Conservation (phyloP, 2,113 vertebrate species). For the Nibea coibor region DNA sequence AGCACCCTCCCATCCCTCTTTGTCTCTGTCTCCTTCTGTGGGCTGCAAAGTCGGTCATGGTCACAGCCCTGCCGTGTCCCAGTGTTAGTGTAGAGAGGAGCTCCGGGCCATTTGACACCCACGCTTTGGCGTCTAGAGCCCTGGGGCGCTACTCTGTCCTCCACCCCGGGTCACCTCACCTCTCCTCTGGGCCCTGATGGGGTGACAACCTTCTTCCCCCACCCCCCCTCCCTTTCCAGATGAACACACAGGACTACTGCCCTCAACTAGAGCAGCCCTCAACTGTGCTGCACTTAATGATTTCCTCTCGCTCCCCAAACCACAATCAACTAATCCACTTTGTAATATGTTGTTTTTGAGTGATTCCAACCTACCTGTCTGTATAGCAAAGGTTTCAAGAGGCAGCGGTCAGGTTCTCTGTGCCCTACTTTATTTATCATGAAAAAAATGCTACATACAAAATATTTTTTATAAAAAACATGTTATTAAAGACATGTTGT, state of each 20-base stretch:
- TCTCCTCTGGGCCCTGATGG: slow-evolving; percentile 73
- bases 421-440: neutral
- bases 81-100: slow-evolving; percentile 60
- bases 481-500: too few relatives aligned
- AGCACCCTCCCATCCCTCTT: slow-evolving; percentile 66
- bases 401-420: neutral
- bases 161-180: slow-evolving; percentile 76
- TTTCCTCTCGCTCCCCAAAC: slow-evolving; percentile 27
- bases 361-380: neutral
- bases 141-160: slow-evolving; percentile 75
- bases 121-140: slow-evolving; percentile 71
- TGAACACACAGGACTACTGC: slow-evolving; percentile 54
- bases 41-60: slow-evolving; percentile 83
- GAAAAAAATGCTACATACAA: neutral
- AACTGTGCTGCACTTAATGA: slow-evolving; percentile 48
- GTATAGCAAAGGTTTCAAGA: neutral
- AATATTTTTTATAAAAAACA: neutral
- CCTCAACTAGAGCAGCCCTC: slow-evolving; percentile 53
- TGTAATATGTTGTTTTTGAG: slow-evolving; percentile 10
- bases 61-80: slow-evolving; percentile 75
- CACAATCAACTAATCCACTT: slow-evolving; percentile 40
- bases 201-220: slow-evolving; percentile 57
- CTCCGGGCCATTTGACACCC: slow-evolving; percentile 77
- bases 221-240: slow-evolving; percentile 53
- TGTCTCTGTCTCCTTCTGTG: slow-evolving; percentile 77